Conservation (phyloP, 2,888 invertebrate species). For the Drosophila nigricruria region DNA sequence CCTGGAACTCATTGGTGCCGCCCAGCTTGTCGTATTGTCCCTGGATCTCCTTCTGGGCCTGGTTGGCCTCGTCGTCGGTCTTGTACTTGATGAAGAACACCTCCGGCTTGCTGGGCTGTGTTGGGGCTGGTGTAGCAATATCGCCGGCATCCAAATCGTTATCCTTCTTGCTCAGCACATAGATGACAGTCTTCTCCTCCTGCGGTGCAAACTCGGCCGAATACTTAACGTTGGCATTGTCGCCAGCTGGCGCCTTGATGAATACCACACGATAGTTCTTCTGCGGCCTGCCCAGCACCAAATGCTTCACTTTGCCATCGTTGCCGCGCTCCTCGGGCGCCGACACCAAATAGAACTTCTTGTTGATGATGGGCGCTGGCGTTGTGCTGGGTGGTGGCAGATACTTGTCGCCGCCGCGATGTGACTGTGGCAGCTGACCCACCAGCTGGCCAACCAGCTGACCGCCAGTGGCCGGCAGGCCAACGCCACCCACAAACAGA, state of each 20-base stretch:
- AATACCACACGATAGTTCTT: conserved; percentile 85
- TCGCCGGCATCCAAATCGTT: conserved; percentile 80
- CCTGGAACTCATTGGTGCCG: conserved; percentile 80
- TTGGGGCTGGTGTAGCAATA: conserved; percentile 83
- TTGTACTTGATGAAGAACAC: conserved; percentile 86
- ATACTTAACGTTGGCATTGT: conserved; percentile 77
- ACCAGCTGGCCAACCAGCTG: conserved; percentile 14
- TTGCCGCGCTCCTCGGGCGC: conserved; percentile 83
- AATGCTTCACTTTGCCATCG: conserved; percentile 78
- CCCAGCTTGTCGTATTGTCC: conserved; percentile 83
- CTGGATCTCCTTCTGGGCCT: conserved; percentile 85
- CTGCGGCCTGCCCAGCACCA: conserved; percentile 84
- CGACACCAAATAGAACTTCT: conserved; percentile 84
- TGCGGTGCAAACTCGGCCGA: conserved; percentile 83
- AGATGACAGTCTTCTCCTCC: conserved; percentile 85
- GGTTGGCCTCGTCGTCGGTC: conserved; percentile 84
- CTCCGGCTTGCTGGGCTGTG: conserved; percentile 84
- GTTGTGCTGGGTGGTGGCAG: conserved; percentile 77
- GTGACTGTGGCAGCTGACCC: conserved; percentile 18
- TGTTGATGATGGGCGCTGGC: conserved; percentile 81
- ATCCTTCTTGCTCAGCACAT: conserved; percentile 84
- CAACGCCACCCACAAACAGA: conserved; percentile 32
- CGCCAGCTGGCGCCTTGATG: conserved; percentile 83
- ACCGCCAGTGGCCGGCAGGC: conserved; percentile 43
- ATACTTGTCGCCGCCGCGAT: conserved; percentile 80